A percentile compares a stretch with the other conserved stretches of the same genome.
Evolutionary conservation across 1,140 invertebrate species (phyloP).

Genomic region (Dendrolimus kikuchii): DNA sequence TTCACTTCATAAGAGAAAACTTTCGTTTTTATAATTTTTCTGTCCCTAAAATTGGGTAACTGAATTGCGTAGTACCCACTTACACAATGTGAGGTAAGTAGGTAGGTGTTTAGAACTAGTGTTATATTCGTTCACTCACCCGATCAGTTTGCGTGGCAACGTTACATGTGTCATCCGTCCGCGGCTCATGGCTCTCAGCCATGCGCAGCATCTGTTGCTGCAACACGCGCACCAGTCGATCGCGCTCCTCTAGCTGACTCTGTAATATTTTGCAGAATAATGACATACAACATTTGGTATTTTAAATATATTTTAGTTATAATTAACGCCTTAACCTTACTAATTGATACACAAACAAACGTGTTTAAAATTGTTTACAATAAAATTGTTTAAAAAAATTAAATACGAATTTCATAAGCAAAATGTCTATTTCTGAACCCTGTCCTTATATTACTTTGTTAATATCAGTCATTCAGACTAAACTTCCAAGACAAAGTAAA

Average conservation of each 20-base stretch:
- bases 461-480: too few relatives aligned
- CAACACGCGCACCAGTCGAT: slow-evolving; percentile 65
- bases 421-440: too few relatives aligned
- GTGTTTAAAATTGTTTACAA: too few relatives aligned
- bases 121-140: slow-evolving; percentile 25
- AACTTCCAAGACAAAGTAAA: too few relatives aligned
- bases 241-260: slow-evolving; percentile 69
- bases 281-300: too few relatives aligned
- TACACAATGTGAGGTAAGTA: background rate
- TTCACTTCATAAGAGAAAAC: too few relatives aligned
- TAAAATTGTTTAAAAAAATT: too few relatives aligned
- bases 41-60: too few relatives aligned
- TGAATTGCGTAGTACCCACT: too few relatives aligned
- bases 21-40: too few relatives aligned
- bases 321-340: background rate
- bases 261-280: slow-evolving; percentile 21
- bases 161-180: slow-evolving; percentile 64
- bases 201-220: slow-evolving; percentile 68
- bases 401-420: too few relatives aligned
- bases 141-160: slow-evolving; percentile 70
- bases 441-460: too few relatives aligned
- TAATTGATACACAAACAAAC: background rate
- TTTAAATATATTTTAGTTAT: background rate
- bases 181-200: slow-evolving; percentile 48
- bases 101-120: background rate